Evolutionary conservation across 2,797 vertebrate species (phyloP), one percentile per base, ranked within the genome.

Genomic region (Anguilla obscura): DNA sequence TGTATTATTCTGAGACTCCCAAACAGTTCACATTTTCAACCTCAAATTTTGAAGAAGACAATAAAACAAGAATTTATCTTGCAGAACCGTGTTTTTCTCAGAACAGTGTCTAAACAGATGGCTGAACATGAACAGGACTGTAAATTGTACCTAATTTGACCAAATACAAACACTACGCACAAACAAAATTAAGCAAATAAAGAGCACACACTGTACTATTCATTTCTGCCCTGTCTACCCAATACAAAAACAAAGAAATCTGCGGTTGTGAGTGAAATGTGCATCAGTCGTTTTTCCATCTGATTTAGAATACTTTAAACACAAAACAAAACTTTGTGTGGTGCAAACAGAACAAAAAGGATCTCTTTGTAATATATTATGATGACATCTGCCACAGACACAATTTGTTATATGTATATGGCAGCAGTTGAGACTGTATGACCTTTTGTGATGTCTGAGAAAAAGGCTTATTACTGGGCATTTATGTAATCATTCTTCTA

Each of bases 281-380:
- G 33, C 27, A 74, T 7, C 33, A 74, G 40, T 50, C 7, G 9
- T 86, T 1, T 63, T 5, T 21, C 58, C 5, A 36, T 40, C 84
- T 30, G 48, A 14, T 45, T 36, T 4, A 3, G 3, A 76, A 40
- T 18, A 36, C 10, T 76, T 40, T 74, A 71, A 84, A 30, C 21
- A 27, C 50, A 40, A 40, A 87, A 27, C 91, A 91, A 93, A 90
- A 94, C 94, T 95, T 93, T 95, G 95, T 95, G 87, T 89, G 85
- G 90, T 93, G 89, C 66, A 94, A 93, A 94, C 93, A 94, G 91
- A 89, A 90, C 86, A 85, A 87, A 91, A 85, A 40, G 16, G 92
- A 84, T 91, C 84, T 80, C 91, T 93, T 18, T 36, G 30, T 40
- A 40, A 36, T 40, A 76, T 76, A 63, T 84, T 90, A 88, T 90